Evolutionary conservation across 2,797 vertebrate species (phyloP), one percentile per base, ranked within the genome.

Genomic region (Acanthurus leucopareius): DNA sequence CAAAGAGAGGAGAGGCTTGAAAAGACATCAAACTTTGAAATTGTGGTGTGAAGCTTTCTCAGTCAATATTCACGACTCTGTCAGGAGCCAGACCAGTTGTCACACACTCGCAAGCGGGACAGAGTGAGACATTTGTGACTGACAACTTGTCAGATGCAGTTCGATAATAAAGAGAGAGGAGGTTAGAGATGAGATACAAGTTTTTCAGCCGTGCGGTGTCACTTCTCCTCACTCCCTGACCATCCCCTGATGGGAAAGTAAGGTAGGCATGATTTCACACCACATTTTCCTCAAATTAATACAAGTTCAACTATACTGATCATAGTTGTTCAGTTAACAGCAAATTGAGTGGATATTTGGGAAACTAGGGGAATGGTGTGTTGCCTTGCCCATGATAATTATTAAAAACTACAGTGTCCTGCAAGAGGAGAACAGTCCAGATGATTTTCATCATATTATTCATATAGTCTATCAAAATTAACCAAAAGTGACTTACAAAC

Each of bases 131-230:
- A 49, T 81, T 73, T 84, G 60, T 84, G 71, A 75, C 67, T 79
- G 79, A 90, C 78, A 82, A 77, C 79, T 87, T 80, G 69, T 81
- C 88, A 74, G 75, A 69, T 66, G 49, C 51, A 57, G 69, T 70
- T 88, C 66, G 73, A 74, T 67, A 79, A 68, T 53, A 61, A 75
- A 75, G 63, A 80, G 45, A 69, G 54, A 48, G 20, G 45, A 51
- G 42, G 45, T 57, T 45, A 6, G 25, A 65, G 61, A 85, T 75
- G 49, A 75, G 38, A 81, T 54, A 45, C 8, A 20, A 69, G 63
- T 69, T 82, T 1, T 69, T 70, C 48, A 62, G 45, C 45, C 10
- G 51, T 68, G 49, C 35, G 42, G 47, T 9, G n/a, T 45, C 2
- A 1, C 54, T n/a, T 64, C 32, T 68, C 16, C n/a, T 53, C 44